phyloP scores from a whole-genome alignment of 2,113 vertebrate species.

The Danio rerio region GRCz12tu NC_133182.1:27263501-27264000 shows the following conservation, averaged over 20 bases:
- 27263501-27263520: too few relatives aligned
- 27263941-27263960: constrained; percentile 40
- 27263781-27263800: not conserved
- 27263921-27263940: constrained; percentile 43
- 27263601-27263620: too few relatives aligned
- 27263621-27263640: too few relatives aligned
- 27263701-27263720: too few relatives aligned
- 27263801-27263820: not conserved
- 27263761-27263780: not conserved
- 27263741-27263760: not conserved
- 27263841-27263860: constrained; percentile 4
- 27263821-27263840: constrained; percentile 15
- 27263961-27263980: constrained; percentile 45
- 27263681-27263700: too few relatives aligned
- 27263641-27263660: too few relatives aligned
- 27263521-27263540: too few relatives aligned
- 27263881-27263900: not conserved
- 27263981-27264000: constrained; percentile 64
- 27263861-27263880: constrained; percentile 37
- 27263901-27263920: constrained; percentile 17
- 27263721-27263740: too few relatives aligned
- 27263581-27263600: too few relatives aligned
- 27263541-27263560: too few relatives aligned
- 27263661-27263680: too few relatives aligned
- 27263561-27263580: too few relatives aligned